Percentiles rank a stretch among this genome's conserved stretches.
phyloP scores from a whole-genome alignment of 2,797 vertebrate species.

The Danio kyathit region DNA sequence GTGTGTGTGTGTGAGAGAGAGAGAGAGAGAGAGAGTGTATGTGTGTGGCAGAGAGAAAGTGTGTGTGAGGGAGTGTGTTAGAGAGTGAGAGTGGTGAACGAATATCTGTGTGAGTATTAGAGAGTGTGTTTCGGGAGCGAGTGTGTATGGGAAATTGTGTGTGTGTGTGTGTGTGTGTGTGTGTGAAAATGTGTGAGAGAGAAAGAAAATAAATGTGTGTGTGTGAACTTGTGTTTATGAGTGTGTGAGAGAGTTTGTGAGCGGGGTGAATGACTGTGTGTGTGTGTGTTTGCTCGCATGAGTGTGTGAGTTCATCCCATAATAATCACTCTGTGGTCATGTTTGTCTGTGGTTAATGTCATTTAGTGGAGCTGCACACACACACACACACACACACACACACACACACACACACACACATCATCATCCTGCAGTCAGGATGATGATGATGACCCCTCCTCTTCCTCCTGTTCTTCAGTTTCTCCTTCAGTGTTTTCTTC shows the following conservation, averaged over 20 bases:
- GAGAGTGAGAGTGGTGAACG: not conserved
- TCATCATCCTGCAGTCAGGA: no score
- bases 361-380: no score
- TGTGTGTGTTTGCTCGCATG: not conserved
- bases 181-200: no score
- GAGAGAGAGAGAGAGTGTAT: no score
- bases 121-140: not conserved
- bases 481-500: conserved; percentile 60
- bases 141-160: not conserved
- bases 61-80: no score
- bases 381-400: no score
- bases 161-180: not conserved
- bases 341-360: no score
- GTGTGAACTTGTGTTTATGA: not conserved
- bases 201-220: no score
- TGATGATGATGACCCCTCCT: not conserved
- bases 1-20: not conserved
- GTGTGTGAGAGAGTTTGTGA: not conserved
- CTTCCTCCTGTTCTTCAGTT: conserved; percentile 57
- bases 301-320: not conserved
- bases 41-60: no score
- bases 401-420: no score
- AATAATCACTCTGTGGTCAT: not conserved
- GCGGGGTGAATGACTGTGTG: not conserved
- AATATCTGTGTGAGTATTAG: not conserved